Percentiles rank a stretch among this genome's conserved stretches.
These are phyloP conservation scores for Acanthaster planci DNA, from an alignment of 35 echinoderm and acorn worm genomes.

Conservation along the genomic window DNA sequence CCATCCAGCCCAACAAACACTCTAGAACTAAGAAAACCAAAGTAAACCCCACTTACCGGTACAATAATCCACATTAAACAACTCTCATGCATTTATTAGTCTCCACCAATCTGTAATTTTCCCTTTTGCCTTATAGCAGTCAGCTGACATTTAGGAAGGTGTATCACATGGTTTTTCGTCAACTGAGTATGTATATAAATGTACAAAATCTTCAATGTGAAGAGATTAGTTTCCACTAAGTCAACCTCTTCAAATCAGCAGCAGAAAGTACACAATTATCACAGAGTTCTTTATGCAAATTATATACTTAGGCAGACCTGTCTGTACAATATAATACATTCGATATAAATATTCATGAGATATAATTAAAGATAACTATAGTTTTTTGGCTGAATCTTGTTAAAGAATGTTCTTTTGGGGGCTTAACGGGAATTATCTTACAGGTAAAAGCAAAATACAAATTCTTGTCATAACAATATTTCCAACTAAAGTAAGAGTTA, in stretches of 20 bases:
- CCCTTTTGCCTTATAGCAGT: too few relatives aligned
- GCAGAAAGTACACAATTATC: neutral
- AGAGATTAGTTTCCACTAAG: too few relatives aligned
- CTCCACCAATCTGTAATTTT: too few relatives aligned
- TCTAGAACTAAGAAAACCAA: too few relatives aligned
- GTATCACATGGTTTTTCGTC: too few relatives aligned
- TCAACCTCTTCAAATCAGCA: neutral
- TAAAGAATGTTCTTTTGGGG: neutral
- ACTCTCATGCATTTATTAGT: too few relatives aligned
- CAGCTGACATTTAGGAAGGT: too few relatives aligned
- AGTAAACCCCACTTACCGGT: too few relatives aligned
- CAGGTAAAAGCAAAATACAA: neutral
- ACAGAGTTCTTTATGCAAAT: constrained; percentile 13
- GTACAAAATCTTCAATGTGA: too few relatives aligned
- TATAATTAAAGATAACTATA: constrained; percentile 24
- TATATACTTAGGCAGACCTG: constrained; percentile 27
- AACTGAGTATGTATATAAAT: too few relatives aligned
- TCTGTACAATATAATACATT: constrained; percentile 11
- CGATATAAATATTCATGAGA: constrained; percentile 29
- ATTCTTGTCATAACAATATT: neutral
- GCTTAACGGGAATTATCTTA: neutral
- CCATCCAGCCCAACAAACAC: too few relatives aligned
- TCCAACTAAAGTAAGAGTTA: neutral
- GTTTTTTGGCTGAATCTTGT: constrained; percentile 19
- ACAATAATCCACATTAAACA: too few relatives aligned